These are phyloP conservation scores for Lycophotia porphyrea DNA, from an alignment of 2,888 invertebrate genomes.

Conservation along the genomic window DNA sequence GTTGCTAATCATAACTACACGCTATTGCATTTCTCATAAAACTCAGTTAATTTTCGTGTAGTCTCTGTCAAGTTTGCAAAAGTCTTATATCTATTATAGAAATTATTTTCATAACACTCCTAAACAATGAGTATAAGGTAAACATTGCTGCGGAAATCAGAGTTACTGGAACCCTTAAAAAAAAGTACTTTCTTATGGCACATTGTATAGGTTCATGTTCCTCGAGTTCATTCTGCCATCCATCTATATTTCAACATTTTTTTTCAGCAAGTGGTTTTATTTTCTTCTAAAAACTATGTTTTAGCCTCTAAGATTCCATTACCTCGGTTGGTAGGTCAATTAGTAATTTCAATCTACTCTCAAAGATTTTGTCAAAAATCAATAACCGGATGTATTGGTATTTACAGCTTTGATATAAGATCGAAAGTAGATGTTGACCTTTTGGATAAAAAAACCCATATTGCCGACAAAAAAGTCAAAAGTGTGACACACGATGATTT, in stretches of 20 bases:
- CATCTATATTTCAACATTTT: not conserved
- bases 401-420: not conserved
- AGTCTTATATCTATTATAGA: not conserved
- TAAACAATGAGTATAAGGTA: not conserved
- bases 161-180: slow-evolving; percentile 10
- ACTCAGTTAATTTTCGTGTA: not conserved
- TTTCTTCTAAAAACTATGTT: not conserved
- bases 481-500: not conserved
- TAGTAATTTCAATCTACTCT: not conserved
- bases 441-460: not conserved
- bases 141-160: slow-evolving; percentile 32
- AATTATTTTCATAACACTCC: not conserved
- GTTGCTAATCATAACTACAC: no score
- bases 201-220: not conserved
- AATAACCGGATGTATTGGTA: not conserved
- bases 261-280: not conserved
- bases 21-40: no score
- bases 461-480: not conserved
- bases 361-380: not conserved
- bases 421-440: not conserved
- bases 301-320: not conserved
- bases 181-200: slow-evolving; percentile 1
- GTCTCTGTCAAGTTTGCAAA: not conserved
- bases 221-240: not conserved
- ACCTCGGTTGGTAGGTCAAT: not conserved